Percentiles rank a stretch among this genome's conserved stretches.
Conservation (phyloP, 2,113 vertebrate species). For the Ibidorhyncha struthersii region DNA sequence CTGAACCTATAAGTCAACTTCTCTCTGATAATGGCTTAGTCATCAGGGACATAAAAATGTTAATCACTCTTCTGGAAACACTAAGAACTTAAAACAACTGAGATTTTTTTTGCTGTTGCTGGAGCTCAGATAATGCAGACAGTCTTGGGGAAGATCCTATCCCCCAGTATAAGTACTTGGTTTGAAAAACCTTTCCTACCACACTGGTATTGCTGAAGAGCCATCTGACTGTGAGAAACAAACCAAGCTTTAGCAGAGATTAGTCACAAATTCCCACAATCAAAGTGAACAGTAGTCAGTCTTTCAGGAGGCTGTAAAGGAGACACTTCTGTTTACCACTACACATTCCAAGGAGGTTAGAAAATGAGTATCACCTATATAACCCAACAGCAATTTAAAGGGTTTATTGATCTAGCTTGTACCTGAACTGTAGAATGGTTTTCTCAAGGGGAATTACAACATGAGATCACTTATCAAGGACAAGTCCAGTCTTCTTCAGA, state of each 20-base stretch:
- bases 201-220: neutral
- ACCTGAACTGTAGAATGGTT: neutral
- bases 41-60: neutral
- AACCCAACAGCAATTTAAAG: slow-evolving; percentile 22
- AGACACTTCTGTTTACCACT: slow-evolving; percentile 6
- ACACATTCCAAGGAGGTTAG: neutral
- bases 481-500: neutral
- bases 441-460: slow-evolving; percentile 42
- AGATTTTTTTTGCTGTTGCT: neutral
- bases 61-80: neutral
- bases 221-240: neutral
- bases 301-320: neutral
- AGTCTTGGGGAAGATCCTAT: neutral
- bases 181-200: neutral
- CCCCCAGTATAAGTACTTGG: neutral
- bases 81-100: neutral
- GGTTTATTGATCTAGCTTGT: slow-evolving; percentile 45
- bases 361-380: slow-evolving; percentile 24
- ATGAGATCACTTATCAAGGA: slow-evolving; percentile 17
- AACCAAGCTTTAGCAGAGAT: neutral
- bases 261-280: neutral
- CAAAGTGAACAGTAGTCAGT: neutral
- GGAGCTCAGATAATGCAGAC: neutral
- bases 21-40: neutral
- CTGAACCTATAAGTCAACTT: neutral